Conservation (phyloP, 2,888 invertebrate genomes). For the Trisateles emortualis region DNA sequence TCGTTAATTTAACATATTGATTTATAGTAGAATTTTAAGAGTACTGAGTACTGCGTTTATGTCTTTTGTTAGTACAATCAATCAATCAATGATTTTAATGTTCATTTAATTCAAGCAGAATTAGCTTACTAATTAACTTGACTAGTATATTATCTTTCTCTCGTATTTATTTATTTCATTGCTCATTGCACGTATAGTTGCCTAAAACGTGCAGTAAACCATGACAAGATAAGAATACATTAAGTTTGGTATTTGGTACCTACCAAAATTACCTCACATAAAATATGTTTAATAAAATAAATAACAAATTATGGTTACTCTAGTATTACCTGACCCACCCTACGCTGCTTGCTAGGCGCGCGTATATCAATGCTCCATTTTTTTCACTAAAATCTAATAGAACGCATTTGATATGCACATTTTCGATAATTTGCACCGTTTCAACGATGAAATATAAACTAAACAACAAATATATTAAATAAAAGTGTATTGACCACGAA, state of each 20-base stretch:
- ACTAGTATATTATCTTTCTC: too few species aligned
- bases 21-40: too few species aligned
- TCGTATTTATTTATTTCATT: too few species aligned
- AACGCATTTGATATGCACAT: conserved; percentile 50
- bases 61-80: conserved; percentile 34
- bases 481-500: too few species aligned
- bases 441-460: not conserved
- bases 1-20: too few species aligned
- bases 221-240: too few species aligned
- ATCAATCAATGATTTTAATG: not conserved
- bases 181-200: too few species aligned
- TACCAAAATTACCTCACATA: too few species aligned
- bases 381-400: conserved; percentile 58
- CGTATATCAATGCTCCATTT: conserved; percentile 66
- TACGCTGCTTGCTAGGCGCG: conserved; percentile 51
- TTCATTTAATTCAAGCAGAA: not conserved
- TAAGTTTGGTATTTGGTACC: too few species aligned
- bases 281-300: too few species aligned
- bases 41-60: conserved; percentile 41
- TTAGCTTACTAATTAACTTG: too few species aligned
- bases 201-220: too few species aligned
- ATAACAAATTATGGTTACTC: conserved; percentile 52
- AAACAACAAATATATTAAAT: not conserved
- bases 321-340: conserved; percentile 78
- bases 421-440: conserved; percentile 35